Evolutionary conservation across 2,888 invertebrate genomes (phyloP).

Genomic region (Harpalus rubripes): DNA sequence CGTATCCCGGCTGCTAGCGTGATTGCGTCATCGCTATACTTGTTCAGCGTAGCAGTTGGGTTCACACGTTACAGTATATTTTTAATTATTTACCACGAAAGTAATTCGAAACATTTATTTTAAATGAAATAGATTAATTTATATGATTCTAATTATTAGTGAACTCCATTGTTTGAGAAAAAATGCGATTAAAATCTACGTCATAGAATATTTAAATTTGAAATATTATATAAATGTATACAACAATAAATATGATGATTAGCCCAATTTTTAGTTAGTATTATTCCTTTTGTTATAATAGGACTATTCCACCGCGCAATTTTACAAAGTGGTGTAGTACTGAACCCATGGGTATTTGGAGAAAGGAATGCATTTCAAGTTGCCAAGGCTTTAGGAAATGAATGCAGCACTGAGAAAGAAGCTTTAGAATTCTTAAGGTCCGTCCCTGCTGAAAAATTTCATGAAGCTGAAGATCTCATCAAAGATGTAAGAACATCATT

Average conservation of each 20-base stretch:
- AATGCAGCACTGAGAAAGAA: constrained; percentile 74
- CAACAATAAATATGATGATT: background rate
- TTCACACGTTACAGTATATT: too few species aligned
- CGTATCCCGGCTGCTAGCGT: too few species aligned
- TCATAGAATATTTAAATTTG: too few species aligned
- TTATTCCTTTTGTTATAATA: constrained; percentile 71
- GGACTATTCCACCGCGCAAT: constrained; percentile 70
- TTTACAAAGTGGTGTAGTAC: constrained; percentile 72
- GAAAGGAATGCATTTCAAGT: constrained; percentile 72
- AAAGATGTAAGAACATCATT: constrained; percentile 66
- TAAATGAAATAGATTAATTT: too few species aligned
- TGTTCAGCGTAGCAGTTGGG: too few species aligned
- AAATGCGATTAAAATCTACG: too few species aligned
- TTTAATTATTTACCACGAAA: too few species aligned
- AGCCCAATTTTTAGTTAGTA: constrained; percentile 67
- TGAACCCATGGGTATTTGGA: constrained; percentile 73
- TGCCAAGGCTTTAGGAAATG: constrained; percentile 75
- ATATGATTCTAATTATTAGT: too few species aligned
- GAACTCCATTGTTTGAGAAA: too few species aligned
- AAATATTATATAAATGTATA: too few species aligned
- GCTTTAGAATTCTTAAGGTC: constrained; percentile 72
- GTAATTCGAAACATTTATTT: too few species aligned
- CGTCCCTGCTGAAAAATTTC: constrained; percentile 66
- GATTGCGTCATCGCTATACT: too few species aligned
- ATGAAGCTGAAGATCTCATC: constrained; percentile 67